Evolutionary conservation across 2,888 invertebrate genomes (phyloP), one percentile per base, ranked within the genome.

Genomic region (Drosophila pegasa): DNA sequence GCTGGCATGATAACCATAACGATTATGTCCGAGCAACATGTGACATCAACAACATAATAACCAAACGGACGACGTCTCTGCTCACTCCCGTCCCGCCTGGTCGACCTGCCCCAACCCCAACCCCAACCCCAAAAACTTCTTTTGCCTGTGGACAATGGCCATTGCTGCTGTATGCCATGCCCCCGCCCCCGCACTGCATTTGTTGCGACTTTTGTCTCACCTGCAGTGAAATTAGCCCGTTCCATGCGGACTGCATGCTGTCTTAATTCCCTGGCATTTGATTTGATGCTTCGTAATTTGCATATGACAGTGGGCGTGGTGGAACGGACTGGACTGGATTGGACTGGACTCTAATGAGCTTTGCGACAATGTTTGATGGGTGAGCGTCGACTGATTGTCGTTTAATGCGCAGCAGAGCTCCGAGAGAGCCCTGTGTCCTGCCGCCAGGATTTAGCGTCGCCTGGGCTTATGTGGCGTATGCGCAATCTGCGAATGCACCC

Each of bases 11-110:
- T 73, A 78, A 61, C 66, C 76, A 75, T 85, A 70, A 86, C 60
- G 63, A 66, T 82, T 65, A 82, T 85, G 82, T 72, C 51, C 65
- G 40, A 60, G 82, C 86, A 85, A 80, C 80, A 80, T 80, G 86
- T 85, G 80, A 79, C 80, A 79, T 64, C 58, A 72, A 65, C 71
- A 84, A 51, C 63, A 64, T 61, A 58, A 64, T 71, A 78, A 62
- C 57, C 47, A 56, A 75, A 38, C 56, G 56, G 38, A 33, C 43
- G 14, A 43, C 59, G 18, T 51, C 33, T 37, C 40, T 16, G 16
- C 7, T 51, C n/a, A n/a, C 35, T 25, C 29, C 12, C 43, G 16
- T 35, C 12, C 40, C 6, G 48, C 50, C 7, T 35, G n/a, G 33
- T 22, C 35, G 25, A n/a, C 37, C 16, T 22, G 25, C 35, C 5